Evolutionary conservation across 2,113 vertebrate species (phyloP).

Genomic region (Dipodomys ordii): DNA sequence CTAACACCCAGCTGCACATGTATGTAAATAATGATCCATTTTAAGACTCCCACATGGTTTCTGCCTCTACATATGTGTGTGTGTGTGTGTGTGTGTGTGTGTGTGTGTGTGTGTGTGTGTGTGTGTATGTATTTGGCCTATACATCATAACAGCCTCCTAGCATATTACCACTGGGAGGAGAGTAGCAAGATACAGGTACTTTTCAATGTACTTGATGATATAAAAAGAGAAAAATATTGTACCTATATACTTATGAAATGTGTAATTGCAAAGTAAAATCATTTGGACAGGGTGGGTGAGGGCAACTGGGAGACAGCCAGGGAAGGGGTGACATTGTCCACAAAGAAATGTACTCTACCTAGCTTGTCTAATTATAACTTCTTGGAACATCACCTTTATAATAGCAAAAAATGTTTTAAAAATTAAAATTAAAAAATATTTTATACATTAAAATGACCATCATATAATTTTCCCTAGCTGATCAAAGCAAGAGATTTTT

Average conservation of each 20-base stretch:
- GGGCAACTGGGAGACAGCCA: no score
- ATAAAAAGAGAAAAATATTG: not conserved
- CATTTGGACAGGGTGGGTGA: no score
- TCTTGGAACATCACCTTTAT: no score
- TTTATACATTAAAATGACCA: constrained; percentile 12
- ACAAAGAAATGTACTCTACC: no score
- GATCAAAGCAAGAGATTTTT: constrained; percentile 25
- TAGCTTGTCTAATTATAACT: no score
- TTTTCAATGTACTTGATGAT: not conserved
- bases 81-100: not conserved
- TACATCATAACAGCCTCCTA: not conserved
- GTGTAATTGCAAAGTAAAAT: not conserved
- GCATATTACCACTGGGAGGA: not conserved
- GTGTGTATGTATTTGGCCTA: not conserved
- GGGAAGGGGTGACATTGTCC: no score
- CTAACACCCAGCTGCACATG: no score
- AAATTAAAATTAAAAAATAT: not conserved
- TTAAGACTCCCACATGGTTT: not conserved
- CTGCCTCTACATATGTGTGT: not conserved
- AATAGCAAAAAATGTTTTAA: no score
- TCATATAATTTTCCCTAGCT: not conserved
- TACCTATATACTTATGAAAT: not conserved
- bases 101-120: not conserved
- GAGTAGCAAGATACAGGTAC: not conserved
- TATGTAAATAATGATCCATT: not conserved